Conservation (phyloP, 2,888 invertebrate species). For the Matsumyia berberina region DNA sequence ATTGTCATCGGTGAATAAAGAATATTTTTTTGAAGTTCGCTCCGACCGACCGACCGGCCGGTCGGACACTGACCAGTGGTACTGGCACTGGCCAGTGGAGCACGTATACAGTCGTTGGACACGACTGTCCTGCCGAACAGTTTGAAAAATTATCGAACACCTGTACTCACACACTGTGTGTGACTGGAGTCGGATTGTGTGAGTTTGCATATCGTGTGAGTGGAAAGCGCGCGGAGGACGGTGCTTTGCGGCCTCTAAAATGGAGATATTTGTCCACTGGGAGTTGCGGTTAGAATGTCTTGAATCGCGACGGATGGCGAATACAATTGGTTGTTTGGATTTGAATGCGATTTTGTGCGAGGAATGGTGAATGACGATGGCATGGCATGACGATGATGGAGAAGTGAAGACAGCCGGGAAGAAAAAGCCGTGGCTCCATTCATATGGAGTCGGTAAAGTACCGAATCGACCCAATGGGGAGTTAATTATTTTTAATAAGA, state of each 20-base stretch:
- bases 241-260: conserved; percentile 58
- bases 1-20: conserved; percentile 81
- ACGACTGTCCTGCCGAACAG: conserved; percentile 44
- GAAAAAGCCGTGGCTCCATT: conserved; percentile 6
- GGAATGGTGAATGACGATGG: conserved; percentile 47
- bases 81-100: neutral
- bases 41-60: neutral
- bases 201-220: conserved; percentile 51
- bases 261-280: conserved; percentile 76
- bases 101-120: neutral
- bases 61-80: neutral
- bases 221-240: conserved; percentile 26
- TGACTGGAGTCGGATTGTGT: conserved; percentile 47
- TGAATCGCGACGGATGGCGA: conserved; percentile 33
- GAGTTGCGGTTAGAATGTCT: conserved; percentile 59
- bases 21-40: conserved; percentile 73
- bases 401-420: conserved; percentile 23
- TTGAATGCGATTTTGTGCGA: conserved; percentile 69
- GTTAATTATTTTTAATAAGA: conserved; percentile 76
- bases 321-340: conserved; percentile 73
- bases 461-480: conserved; percentile 63
- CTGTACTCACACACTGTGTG: conserved; percentile 65
- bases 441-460: conserved; percentile 47
- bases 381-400: conserved; percentile 42
- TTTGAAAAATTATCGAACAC: conserved; percentile 77